phyloP scores from a whole-genome alignment of 2,888 invertebrate species.

The Sthenelais limicola region DNA sequence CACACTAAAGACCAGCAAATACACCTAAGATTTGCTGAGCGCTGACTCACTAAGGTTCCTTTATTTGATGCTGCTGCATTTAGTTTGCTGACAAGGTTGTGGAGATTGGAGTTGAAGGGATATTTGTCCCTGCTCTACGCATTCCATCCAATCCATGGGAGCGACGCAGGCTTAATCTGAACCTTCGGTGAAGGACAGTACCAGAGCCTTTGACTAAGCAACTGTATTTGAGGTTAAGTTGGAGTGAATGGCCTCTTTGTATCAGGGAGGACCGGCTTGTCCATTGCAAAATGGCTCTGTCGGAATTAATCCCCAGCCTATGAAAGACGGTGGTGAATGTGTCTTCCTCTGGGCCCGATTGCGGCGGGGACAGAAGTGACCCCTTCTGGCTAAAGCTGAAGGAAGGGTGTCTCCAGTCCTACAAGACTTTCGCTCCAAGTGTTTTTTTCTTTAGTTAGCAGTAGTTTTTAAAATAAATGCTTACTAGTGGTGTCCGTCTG shows the following conservation, averaged over 20 bases:
- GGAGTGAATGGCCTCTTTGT: neutral
- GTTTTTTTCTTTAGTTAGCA: no score
- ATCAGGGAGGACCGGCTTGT: neutral
- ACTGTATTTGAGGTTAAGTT: neutral
- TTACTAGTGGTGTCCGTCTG: no score
- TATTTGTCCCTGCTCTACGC: conserved; percentile 1
- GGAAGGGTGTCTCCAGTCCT: no score
- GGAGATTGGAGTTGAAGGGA: conserved; percentile 24
- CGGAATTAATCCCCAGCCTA: conserved; percentile 7
- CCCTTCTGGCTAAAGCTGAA: no score
- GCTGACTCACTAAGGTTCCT: conserved; percentile 23
- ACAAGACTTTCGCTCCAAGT: no score
- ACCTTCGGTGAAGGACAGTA: no score
- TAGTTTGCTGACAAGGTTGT: conserved; percentile 25
- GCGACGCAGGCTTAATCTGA: no score
- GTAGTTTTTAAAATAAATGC: no score
- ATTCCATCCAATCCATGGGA: neutral
- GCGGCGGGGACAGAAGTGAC: no score
- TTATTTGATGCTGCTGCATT: neutral
- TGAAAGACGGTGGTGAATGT: conserved; percentile 25
- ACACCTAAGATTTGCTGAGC: no score
- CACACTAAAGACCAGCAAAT: no score
- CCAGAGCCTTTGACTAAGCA: neutral
- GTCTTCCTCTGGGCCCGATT: no score
- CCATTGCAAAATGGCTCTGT: conserved; percentile 6